These are phyloP conservation scores for Tigriopus californicus DNA, from an alignment of 2,888 invertebrate genomes.

Conservation along the genomic window DNA sequence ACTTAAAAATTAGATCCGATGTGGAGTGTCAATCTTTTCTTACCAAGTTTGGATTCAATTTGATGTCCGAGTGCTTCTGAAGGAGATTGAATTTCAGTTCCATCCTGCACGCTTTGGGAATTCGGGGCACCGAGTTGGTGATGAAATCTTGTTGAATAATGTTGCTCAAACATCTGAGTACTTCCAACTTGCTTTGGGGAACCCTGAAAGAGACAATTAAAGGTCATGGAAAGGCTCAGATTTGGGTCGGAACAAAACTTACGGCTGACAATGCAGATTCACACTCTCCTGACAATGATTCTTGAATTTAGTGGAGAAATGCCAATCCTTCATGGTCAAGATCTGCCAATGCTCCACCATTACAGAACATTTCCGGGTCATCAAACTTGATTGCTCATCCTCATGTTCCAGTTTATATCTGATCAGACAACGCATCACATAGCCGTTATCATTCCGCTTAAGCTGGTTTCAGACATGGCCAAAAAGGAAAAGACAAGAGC, in stretches of 20 bases:
- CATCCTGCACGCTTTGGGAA: conserved; percentile 71
- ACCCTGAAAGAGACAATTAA: conserved; percentile 21
- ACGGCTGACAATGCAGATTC: conserved; percentile 32
- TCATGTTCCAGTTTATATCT: conserved; percentile 42
- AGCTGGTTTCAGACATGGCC: not conserved
- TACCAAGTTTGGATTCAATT: conserved; percentile 46
- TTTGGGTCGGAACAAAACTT: too few relatives aligned
- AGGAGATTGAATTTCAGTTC: conserved; percentile 77
- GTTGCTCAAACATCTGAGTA: conserved; percentile 44
- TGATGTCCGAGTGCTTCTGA: conserved; percentile 73
- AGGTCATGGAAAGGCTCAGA: too few relatives aligned
- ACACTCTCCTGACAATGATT: conserved; percentile 75
- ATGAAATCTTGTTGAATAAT: conserved; percentile 72
- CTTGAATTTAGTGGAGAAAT: conserved; percentile 83
- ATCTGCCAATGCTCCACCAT: conserved; percentile 96
- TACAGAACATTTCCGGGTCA: conserved; percentile 70
- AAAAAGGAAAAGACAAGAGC: too few relatives aligned
- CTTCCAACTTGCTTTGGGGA: conserved; percentile 25
- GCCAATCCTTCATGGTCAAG: conserved; percentile 75
- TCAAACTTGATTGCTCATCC: not conserved
- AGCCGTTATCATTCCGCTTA: conserved; percentile 44
- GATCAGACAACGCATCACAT: conserved; percentile 84
- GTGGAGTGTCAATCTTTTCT: too few relatives aligned
- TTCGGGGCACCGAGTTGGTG: conserved; percentile 48
- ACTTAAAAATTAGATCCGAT: too few relatives aligned